These are phyloP conservation scores for Alauda arvensis DNA, from an alignment of 2,797 vertebrate genomes.

Conservation along the genomic window DNA sequence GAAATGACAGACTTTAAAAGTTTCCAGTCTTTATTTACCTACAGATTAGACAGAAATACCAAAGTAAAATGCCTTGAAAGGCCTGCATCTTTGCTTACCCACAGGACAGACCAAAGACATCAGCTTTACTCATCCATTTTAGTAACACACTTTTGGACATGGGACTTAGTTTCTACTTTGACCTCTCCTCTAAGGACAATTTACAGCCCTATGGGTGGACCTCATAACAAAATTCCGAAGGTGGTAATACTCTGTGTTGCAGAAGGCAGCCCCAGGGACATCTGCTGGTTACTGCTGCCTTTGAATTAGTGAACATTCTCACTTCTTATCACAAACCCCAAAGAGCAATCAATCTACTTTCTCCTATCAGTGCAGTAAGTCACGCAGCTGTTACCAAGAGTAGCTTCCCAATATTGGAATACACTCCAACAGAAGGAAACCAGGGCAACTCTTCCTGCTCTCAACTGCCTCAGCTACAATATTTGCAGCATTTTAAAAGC, in stretches of 20 bases:
- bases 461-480: background rate
- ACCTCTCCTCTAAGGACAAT: background rate
- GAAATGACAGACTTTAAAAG: background rate
- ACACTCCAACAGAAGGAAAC: background rate
- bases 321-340: background rate
- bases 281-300: background rate
- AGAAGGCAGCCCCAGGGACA: background rate
- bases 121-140: background rate
- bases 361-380: background rate
- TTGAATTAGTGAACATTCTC: background rate
- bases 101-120: background rate
- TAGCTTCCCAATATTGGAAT: background rate
- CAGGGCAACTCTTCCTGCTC: background rate
- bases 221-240: background rate
- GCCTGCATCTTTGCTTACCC: background rate
- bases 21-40: background rate
- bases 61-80: background rate
- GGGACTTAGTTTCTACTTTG: background rate
- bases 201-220: background rate
- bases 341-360: background rate
- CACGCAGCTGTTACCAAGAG: background rate
- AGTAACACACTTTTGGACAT: background rate
- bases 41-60: background rate
- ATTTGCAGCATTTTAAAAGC: background rate
- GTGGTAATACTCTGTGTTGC: background rate